Conservation (phyloP, 2,797 vertebrate species). For the Pseudocheirus occidentalis region DNA sequence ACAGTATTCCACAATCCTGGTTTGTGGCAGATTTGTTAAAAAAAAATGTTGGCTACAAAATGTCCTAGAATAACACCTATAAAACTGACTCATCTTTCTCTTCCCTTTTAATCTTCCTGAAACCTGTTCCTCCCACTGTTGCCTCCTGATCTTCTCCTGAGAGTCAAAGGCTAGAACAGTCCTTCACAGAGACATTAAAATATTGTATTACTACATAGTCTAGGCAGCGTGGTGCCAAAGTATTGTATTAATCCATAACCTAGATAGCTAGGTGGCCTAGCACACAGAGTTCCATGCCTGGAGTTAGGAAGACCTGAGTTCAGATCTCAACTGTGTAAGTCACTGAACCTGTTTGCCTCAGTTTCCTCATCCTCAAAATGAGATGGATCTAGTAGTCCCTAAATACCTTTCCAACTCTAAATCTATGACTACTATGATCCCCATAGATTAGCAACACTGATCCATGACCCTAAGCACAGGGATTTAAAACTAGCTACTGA, state of each 20-base stretch:
- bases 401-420: background rate
- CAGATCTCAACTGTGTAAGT: background rate
- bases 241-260: background rate
- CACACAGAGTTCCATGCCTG: background rate
- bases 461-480: background rate
- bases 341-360: background rate
- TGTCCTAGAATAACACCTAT: background rate
- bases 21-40: background rate
- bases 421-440: background rate
- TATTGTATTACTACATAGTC: background rate
- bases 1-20: background rate
- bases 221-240: background rate
- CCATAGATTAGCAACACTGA: background rate
- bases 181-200: background rate
- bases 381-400: background rate
- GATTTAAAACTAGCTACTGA: background rate
- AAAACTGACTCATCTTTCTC: background rate
- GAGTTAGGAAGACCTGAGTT: background rate
- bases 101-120: background rate
- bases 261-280: background rate
- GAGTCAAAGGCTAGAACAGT: background rate
- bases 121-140: background rate
- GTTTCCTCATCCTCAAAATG: background rate
- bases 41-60: background rate
- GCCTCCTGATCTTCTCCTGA: background rate